Evolutionary conservation across 2,113 vertebrate species (phyloP).

Genomic region (Speoplatyrhinus poulsoni): DNA sequence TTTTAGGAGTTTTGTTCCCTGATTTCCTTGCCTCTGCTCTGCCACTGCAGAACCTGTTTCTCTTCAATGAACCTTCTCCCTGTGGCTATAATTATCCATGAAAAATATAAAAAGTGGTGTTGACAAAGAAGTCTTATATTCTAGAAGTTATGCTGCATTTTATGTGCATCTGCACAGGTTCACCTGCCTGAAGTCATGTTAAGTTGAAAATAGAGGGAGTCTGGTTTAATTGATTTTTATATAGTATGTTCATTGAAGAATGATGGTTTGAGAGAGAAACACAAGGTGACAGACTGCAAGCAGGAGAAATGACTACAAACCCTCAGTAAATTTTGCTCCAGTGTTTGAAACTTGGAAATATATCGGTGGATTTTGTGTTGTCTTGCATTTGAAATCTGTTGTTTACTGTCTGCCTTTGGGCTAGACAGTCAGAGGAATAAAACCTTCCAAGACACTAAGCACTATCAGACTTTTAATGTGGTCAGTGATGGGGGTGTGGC

Average conservation of each 20-base stretch:
- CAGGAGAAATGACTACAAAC: constrained; percentile 21
- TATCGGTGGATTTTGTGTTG: constrained; percentile 42
- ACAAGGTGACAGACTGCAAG: constrained; percentile 6
- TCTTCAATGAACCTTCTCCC: constrained; percentile 69
- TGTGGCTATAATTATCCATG: constrained; percentile 36
- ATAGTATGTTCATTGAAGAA: neutral
- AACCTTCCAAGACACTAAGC: neutral
- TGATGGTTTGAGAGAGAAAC: constrained; percentile 2
- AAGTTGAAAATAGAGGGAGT: constrained; percentile 7
- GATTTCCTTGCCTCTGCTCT: constrained; percentile 18
- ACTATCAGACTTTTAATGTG: constrained; percentile 53
- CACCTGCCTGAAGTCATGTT: constrained; percentile 34
- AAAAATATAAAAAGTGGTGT: neutral
- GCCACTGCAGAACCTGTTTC: constrained; percentile 55
- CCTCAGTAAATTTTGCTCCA: constrained; percentile 20
- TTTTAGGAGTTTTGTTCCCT: no score
- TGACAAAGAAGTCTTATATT: constrained; percentile 27
- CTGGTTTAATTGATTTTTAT: constrained; percentile 23
- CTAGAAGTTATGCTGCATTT: constrained; percentile 38
- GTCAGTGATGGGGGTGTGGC: constrained; percentile 30
- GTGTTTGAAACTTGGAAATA: constrained; percentile 44
- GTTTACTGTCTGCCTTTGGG: constrained; percentile 20
- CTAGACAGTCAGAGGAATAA: constrained; percentile 29
- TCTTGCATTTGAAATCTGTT: constrained; percentile 44
- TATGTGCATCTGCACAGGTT: constrained; percentile 23